A percentile compares a stretch with the other conserved stretches of the same genome.
phyloP scores from a whole-genome alignment of 2,797 vertebrate species.

The Aratinga solstitialis region DNA sequence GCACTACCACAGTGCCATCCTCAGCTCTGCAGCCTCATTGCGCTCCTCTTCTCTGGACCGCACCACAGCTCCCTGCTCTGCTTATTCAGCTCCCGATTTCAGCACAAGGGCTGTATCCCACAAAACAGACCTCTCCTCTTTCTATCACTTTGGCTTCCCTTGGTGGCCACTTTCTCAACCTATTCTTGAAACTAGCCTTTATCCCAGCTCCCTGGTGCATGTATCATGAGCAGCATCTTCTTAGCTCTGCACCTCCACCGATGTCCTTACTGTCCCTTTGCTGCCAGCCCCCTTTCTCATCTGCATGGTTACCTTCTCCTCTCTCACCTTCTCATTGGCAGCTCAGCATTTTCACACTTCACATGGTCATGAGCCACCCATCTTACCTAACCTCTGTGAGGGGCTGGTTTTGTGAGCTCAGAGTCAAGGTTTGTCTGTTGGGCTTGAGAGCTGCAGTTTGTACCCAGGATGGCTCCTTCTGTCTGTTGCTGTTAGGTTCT shows the following conservation, averaged over 20 bases:
- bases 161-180: background rate
- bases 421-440: background rate
- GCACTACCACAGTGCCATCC: conserved; percentile 40
- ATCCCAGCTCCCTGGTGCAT: background rate
- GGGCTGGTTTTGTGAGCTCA: background rate
- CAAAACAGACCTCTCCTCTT: background rate
- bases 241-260: background rate
- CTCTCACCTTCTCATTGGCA: background rate
- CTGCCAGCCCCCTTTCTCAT: background rate
- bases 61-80: background rate
- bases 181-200: background rate
- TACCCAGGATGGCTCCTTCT: background rate
- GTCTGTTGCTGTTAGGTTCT: background rate
- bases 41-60: background rate
- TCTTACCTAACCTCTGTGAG: background rate
- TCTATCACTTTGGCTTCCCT: background rate
- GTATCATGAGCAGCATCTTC: background rate
- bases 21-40: conserved; percentile 10
- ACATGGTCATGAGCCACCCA: background rate
- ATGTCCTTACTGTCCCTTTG: background rate
- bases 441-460: background rate
- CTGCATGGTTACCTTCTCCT: background rate
- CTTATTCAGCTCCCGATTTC: background rate
- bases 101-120: background rate
- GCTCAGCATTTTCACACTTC: background rate